Evolutionary conservation across 2,888 invertebrate genomes (phyloP).

Genomic region (Panorpa germanica): DNA sequence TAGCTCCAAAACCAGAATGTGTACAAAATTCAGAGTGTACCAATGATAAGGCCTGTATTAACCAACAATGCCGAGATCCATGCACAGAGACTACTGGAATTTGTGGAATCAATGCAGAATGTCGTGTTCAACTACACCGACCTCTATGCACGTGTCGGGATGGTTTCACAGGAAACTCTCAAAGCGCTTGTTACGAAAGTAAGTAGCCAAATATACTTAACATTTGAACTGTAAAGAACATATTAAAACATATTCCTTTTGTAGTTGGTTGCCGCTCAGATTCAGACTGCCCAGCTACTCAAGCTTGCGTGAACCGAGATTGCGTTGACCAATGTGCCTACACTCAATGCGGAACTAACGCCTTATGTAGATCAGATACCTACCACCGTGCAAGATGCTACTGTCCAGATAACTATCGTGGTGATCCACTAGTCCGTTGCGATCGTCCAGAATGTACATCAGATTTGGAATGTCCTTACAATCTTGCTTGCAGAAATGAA

Average conservation of each 20-base stretch:
- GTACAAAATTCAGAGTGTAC: conserved; percentile 57
- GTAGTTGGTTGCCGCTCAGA: conserved; percentile 70
- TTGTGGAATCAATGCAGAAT: conserved; percentile 63
- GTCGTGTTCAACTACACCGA: conserved; percentile 58
- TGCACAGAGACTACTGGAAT: conserved; percentile 42
- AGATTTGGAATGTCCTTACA: conserved; percentile 60
- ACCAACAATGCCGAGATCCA: conserved; percentile 53
- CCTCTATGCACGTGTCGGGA: conserved; percentile 67
- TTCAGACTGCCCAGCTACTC: conserved; percentile 62
- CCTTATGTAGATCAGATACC: conserved; percentile 54
- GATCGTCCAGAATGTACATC: conserved; percentile 55
- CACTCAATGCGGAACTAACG: conserved; percentile 62
- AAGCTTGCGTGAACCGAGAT: conserved; percentile 65
- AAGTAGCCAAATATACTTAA: conserved; percentile 25
- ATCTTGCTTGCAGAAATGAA: conserved; percentile 59
- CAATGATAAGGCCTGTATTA: conserved; percentile 66
- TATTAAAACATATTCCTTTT: conserved; percentile 15
- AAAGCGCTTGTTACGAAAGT: conserved; percentile 58
- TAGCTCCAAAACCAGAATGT: conserved; percentile 54
- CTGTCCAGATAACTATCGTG: conserved; percentile 54
- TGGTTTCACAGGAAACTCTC: conserved; percentile 69
- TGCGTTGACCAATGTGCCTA: conserved; percentile 64
- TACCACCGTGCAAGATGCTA: conserved; percentile 64
- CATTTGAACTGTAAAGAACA: not conserved
- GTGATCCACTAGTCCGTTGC: conserved; percentile 64